Evolutionary conservation across 2,888 invertebrate species (phyloP).

Genomic region (Ophraella communa): DNA sequence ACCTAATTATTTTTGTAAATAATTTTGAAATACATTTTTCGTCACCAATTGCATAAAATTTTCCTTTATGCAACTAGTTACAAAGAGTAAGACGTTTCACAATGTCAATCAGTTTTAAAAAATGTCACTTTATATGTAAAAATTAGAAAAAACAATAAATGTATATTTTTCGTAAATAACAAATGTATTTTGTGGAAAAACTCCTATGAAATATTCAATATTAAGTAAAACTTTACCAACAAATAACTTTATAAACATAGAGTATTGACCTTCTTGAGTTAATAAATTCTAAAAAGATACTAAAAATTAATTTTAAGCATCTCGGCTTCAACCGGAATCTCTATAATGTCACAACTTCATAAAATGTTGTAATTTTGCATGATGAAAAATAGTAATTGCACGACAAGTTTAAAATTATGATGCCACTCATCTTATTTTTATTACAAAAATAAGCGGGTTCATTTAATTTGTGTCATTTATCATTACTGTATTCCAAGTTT

Average conservation of each 20-base stretch:
- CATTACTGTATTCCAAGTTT: neutral
- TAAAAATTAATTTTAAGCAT: conserved; percentile 24
- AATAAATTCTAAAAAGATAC: neutral
- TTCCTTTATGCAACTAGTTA: too few relatives aligned
- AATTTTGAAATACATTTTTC: too few relatives aligned
- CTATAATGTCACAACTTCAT: conserved; percentile 19
- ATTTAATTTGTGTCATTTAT: conserved; percentile 6
- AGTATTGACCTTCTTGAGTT: neutral
- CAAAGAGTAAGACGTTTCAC: too few relatives aligned
- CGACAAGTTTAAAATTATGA: conserved; percentile 8
- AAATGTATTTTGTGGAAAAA: too few relatives aligned
- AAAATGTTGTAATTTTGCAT: conserved; percentile 26
- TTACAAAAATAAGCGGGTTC: conserved; percentile 6
- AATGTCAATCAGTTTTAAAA: too few relatives aligned
- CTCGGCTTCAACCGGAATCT: conserved; percentile 19
- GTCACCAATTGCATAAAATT: too few relatives aligned
- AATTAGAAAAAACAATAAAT: too few relatives aligned
- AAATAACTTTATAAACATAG: neutral
- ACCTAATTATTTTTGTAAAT: too few relatives aligned
- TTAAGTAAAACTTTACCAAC: too few relatives aligned
- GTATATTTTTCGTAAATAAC: too few relatives aligned
- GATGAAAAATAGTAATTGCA: conserved; percentile 26
- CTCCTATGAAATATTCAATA: too few relatives aligned
- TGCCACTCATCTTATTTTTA: conserved; percentile 11
- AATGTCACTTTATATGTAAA: too few relatives aligned